phyloP scores from a whole-genome alignment of 2,797 vertebrate genomes.

The Falco cherrug region DNA sequence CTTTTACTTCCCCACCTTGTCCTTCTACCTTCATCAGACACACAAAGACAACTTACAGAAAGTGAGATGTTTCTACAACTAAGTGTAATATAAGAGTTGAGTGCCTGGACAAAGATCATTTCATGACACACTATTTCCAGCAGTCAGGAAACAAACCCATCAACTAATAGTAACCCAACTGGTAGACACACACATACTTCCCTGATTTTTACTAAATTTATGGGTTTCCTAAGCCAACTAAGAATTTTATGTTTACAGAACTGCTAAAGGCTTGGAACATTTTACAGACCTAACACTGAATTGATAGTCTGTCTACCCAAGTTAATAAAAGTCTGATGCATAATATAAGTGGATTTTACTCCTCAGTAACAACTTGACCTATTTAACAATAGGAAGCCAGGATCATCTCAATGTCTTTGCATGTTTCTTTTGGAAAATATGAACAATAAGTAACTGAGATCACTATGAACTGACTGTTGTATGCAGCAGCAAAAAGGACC shows the following conservation, averaged over 20 bases:
- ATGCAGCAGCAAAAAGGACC: not conserved
- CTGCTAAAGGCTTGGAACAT: not conserved
- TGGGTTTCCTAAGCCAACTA: slow-evolving; percentile 15
- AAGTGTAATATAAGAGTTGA: not conserved
- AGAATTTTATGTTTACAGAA: slow-evolving; percentile 17
- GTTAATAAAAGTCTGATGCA: not conserved
- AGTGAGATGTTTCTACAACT: not conserved
- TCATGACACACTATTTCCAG: not conserved
- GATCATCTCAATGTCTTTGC: not conserved
- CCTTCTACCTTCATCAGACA: not conserved
- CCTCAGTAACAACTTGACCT: not conserved
- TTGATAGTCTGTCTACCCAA: not conserved
- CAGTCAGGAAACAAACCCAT: not conserved
- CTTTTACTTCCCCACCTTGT: not conserved
- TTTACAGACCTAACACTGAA: slow-evolving; percentile 4
- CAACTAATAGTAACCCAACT: not conserved
- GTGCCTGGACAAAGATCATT: not conserved
- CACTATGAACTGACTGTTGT: not conserved
- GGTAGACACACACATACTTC: slow-evolving; percentile 1
- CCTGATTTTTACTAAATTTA: slow-evolving; percentile 11
- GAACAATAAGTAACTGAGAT: not conserved
- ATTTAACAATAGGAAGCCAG: not conserved
- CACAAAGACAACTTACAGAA: not conserved
- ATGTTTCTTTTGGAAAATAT: not conserved
- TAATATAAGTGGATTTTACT: not conserved